phyloP scores from a whole-genome alignment of 1,140 invertebrate species.

The Riptortus pedestris region DNA sequence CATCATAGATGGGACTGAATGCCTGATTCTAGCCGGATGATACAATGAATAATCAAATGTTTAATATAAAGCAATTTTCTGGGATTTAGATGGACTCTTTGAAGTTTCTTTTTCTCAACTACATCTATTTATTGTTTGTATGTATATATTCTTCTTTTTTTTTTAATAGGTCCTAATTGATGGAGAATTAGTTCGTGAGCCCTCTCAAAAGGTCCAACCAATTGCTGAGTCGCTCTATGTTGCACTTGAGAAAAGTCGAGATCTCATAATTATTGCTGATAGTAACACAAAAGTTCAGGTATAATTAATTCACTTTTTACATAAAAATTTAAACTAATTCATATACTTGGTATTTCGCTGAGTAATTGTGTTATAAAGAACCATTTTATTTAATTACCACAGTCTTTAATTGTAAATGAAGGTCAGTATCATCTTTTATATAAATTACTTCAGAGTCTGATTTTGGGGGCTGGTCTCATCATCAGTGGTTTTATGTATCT shows the following conservation, averaged over 20 bases:
- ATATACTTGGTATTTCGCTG: no score
- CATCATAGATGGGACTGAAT: neutral
- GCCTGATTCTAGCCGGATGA: neutral
- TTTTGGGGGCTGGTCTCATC: no score
- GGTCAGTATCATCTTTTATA: no score
- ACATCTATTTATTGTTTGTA: neutral
- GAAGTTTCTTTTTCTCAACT: neutral
- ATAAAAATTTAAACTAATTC: no score
- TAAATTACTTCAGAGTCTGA: no score
- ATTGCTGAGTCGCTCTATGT: constrained; percentile 9
- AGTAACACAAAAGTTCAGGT: constrained; percentile 73
- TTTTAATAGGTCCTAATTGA: constrained; percentile 1
- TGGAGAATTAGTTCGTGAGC: neutral
- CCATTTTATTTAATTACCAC: no score
- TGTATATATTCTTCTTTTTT: neutral
- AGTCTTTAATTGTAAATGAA: no score
- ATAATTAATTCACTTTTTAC: no score
- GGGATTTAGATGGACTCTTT: neutral
- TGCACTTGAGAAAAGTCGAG: constrained; percentile 70
- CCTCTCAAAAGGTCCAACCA: neutral
- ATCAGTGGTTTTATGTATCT: no score
- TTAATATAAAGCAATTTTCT: neutral
- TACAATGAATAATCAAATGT: neutral
- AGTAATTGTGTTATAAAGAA: no score
- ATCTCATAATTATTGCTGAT: constrained; percentile 79